Base-by-base conservation (phyloP, 2,888 invertebrate genomes). In the Dastarcus helophoroides region DNA sequence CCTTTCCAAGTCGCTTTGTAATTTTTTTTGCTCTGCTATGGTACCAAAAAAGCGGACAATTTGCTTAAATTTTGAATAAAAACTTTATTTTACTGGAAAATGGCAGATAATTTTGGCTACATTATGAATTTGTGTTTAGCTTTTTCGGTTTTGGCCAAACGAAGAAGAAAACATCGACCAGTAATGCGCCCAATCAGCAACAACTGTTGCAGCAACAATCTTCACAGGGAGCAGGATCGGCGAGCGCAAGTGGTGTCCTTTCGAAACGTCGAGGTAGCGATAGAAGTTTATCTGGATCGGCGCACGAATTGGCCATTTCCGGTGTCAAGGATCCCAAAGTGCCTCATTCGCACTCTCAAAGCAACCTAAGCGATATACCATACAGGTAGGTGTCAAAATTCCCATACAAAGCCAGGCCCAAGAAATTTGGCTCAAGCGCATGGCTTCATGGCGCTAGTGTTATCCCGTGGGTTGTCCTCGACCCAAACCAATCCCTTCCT, bases 111-210 rank as follows among this genome's bases (percentile, higher is more conserved):
- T n/a, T n/a, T n/a, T n/a, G n/a, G n/a, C n/a, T n/a, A n/a, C n/a
- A n/a, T n/a, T n/a, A n/a, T n/a, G n/a, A n/a, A n/a, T n/a, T n/a
- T n/a, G n/a, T n/a, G n/a, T 46, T 2, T 51, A 86, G 86, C 51
- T 91, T 93, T 65, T 91, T 93, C 63, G 81, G 78, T 48, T 93
- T 93, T 59, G 83, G 81, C 13, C 85, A 80, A 48, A 80, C 82
- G 33, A 89, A 86, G 60, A 88, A 88, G 63, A 89, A 89, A 62
- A 67, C 69, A 38, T 72, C 77, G 40, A 69, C 80, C 52, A 63
- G 47, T 33, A 47, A 51, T 30, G 48, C 57, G 51, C 60, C 74
- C 39, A 67, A 68, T 43, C 61, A 64, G 25, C 55, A 62, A 27
- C 55, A 54, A 35, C 56, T 62, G 38, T 51, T 61, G 35, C 65